Evolutionary conservation across 2,113 vertebrate genomes (phyloP).

Genomic region (Thymallus thymallus): DNA sequence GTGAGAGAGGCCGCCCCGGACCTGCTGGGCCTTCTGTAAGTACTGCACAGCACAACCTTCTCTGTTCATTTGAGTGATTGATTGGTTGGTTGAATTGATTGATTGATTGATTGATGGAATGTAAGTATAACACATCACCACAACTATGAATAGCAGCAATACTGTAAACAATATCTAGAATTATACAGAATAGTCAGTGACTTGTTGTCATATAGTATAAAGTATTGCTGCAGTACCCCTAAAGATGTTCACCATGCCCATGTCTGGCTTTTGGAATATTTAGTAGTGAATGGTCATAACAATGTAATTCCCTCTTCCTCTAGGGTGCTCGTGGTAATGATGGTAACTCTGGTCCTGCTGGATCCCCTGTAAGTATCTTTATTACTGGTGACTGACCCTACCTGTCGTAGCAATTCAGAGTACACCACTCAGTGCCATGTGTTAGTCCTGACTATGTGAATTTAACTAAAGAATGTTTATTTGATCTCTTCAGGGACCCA

Average conservation of each 20-base stretch:
- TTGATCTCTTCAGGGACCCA: constrained; percentile 80
- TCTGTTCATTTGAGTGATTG: too few species aligned
- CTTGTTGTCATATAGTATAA: too few species aligned
- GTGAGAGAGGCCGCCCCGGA: constrained; percentile 96
- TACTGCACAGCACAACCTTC: constrained; percentile 12
- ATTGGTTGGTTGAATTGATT: too few species aligned
- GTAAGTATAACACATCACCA: too few species aligned
- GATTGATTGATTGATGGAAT: too few species aligned
- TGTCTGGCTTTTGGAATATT: too few species aligned
- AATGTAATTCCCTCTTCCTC: background rate
- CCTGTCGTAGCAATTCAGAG: background rate
- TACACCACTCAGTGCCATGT: background rate
- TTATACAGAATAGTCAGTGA: too few species aligned
- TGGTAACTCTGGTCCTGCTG: constrained; percentile 84
- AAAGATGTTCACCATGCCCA: too few species aligned
- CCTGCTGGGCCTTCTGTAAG: constrained; percentile 89
- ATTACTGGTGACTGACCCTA: background rate
- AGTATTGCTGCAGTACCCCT: too few species aligned
- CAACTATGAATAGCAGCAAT: too few species aligned
- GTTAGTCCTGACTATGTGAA: background rate
- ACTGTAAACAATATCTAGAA: too few species aligned
- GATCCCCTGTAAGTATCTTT: constrained; percentile 85
- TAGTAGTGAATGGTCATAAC: too few species aligned
- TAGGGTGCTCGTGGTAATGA: constrained; percentile 98
- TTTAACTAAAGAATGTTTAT: background rate